These are phyloP conservation scores for Antigone vipio DNA, from an alignment of 2,113 vertebrate genomes.

Conservation along the genomic window DNA sequence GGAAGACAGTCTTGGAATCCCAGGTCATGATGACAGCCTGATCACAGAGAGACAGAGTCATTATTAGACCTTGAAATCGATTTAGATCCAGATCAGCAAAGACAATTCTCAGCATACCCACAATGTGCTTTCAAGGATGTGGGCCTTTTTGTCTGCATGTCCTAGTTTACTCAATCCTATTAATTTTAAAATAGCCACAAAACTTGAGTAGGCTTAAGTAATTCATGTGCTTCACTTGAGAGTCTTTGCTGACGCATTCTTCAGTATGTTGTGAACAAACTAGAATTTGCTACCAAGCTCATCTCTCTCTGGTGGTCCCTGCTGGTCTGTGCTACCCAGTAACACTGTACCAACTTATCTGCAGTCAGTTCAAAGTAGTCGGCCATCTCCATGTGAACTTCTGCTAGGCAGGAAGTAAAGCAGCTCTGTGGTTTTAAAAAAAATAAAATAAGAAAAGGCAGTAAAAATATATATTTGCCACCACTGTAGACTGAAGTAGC, in stretches of 20 bases:
- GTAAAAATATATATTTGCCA: neutral
- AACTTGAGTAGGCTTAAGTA: slow-evolving; percentile 38
- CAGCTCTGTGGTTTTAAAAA: neutral
- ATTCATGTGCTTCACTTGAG: neutral
- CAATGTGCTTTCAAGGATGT: slow-evolving; percentile 13
- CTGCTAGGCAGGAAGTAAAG: neutral
- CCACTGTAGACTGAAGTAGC: neutral
- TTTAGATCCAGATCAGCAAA: slow-evolving; percentile 39
- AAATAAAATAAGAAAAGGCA: neutral
- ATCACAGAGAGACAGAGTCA: slow-evolving; percentile 3
- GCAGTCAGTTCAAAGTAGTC: neutral
- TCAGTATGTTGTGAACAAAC: slow-evolving; percentile 10
- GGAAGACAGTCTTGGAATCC: neutral
- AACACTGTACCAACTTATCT: neutral
- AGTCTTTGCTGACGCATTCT: slow-evolving; percentile 15
- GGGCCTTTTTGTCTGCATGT: slow-evolving; percentile 2
- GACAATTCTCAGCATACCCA: neutral
- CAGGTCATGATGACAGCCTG: neutral
- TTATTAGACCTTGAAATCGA: slow-evolving; percentile 38
- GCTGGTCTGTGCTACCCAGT: neutral
- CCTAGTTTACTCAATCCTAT: slow-evolving; percentile 30
- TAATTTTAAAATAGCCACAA: slow-evolving; percentile 52
- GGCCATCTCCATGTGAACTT: neutral
- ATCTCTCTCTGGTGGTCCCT: neutral
- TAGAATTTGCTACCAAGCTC: neutral